These are phyloP conservation scores for Tachina fera DNA, from an alignment of 2,888 invertebrate genomes.

Conservation along the genomic window DNA sequence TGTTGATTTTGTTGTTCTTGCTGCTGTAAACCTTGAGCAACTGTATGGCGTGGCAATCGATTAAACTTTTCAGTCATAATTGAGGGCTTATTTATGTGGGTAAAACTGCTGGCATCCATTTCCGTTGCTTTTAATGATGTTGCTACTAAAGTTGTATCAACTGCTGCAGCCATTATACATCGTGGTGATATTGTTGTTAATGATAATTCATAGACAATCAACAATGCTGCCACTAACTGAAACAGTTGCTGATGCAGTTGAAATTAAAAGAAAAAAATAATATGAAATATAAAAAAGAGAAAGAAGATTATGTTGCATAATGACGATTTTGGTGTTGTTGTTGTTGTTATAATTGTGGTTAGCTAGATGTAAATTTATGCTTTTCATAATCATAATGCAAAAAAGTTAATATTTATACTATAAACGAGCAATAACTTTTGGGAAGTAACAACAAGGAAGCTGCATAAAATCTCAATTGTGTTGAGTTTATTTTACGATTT, in stretches of 20 bases:
- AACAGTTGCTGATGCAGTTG: slow-evolving; percentile 74
- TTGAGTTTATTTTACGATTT: neutral
- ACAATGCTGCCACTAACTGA: slow-evolving; percentile 74
- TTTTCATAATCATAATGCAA: slow-evolving; percentile 9
- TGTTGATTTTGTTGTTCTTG: slow-evolving; percentile 63
- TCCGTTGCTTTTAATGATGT: slow-evolving; percentile 68
- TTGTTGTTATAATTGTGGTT: slow-evolving; percentile 7
- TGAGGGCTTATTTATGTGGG: slow-evolving; percentile 74
- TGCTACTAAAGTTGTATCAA: slow-evolving; percentile 49
- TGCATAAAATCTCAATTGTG: slow-evolving; percentile 3
- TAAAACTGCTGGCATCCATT: slow-evolving; percentile 72
- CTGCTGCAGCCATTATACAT: slow-evolving; percentile 50
- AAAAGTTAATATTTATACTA: neutral
- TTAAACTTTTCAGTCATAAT: slow-evolving; percentile 69
- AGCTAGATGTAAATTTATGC: slow-evolving; percentile 41
- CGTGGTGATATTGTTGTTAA: slow-evolving; percentile 62
- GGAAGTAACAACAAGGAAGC: slow-evolving; percentile 23
- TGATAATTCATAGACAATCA: slow-evolving; percentile 75
- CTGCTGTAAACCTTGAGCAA: slow-evolving; percentile 62
- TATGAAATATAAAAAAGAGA: slow-evolving; percentile 42
- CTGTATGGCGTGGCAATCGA: slow-evolving; percentile 71
- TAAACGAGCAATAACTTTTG: neutral
- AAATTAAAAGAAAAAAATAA: neutral
- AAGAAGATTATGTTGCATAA: slow-evolving; percentile 43
- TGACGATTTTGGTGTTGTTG: neutral